These are phyloP conservation scores for Mugil cephalus DNA, from an alignment of 2,113 vertebrate species.

Conservation along the genomic window DNA sequence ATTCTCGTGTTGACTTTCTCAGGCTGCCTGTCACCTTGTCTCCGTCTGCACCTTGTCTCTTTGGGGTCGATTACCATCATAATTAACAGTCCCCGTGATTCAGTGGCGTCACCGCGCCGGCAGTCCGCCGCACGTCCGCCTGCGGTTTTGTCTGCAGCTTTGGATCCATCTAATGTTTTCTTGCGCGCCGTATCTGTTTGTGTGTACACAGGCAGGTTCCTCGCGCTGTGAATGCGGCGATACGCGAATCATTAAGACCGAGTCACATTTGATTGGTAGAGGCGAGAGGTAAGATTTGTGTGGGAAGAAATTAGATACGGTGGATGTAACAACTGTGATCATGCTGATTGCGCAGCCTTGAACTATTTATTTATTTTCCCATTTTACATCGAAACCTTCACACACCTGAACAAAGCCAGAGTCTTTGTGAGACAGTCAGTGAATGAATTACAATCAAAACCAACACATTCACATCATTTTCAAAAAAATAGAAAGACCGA, in stretches of 20 bases:
- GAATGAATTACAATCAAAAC: not conserved
- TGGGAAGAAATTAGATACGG: conserved; percentile 11
- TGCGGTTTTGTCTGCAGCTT: conserved; percentile 9
- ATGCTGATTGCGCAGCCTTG: conserved; percentile 20
- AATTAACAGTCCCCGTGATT: conserved; percentile 42
- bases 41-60: conserved; percentile 12
- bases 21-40: conserved; percentile 17
- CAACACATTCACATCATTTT: not conserved
- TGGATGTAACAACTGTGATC: conserved; percentile 15
- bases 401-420: not conserved
- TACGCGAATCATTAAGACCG: no score
- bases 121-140: not conserved
- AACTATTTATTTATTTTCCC: conserved; percentile 13
- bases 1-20: conserved; percentile 16
- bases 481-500: not conserved
- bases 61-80: conserved; percentile 34
- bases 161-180: not conserved
- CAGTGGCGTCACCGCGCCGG: conserved; percentile 15
- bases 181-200: no score
- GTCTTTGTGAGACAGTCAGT: not conserved
- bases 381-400: conserved; percentile 3
- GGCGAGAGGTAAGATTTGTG: not conserved
- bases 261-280: not conserved
- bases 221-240: no score
- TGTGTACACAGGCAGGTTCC: not conserved